Conservation (phyloP, 2,113 vertebrate species). For the Antigone vipio region DNA sequence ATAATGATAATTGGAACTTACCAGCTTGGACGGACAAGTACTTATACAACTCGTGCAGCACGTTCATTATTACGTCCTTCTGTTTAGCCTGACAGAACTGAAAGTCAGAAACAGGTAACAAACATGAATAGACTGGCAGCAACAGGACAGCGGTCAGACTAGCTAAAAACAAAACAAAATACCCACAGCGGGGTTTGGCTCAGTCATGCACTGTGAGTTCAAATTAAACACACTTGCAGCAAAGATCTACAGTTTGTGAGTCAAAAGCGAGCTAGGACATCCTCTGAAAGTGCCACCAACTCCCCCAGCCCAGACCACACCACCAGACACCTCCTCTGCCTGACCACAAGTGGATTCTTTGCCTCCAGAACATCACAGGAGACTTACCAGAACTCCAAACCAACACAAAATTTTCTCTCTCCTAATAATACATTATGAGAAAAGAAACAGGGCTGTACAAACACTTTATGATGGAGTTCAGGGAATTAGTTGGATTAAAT, state of each 20-base stretch:
- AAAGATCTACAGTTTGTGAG: not conserved
- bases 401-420: not conserved
- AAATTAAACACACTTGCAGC: not conserved
- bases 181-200: not conserved
- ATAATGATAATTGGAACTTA: conserved; percentile 48
- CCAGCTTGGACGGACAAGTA: conserved; percentile 80
- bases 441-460: not conserved
- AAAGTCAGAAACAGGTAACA: conserved; percentile 10
- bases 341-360: fast-evolving
- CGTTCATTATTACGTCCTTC: conserved; percentile 64
- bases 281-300: not conserved
- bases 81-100: conserved; percentile 80
- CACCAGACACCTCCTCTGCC: not conserved
- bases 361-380: not conserved
- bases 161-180: not conserved
- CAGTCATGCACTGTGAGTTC: not conserved
- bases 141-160: not conserved
- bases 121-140: not conserved
- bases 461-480: not conserved
- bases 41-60: conserved; percentile 77
- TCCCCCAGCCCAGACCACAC: not conserved
- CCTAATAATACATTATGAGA: not conserved
- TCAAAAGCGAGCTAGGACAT: fast-evolving
- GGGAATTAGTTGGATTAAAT: conserved; percentile 5
- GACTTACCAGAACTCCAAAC: not conserved